Base-by-base conservation (phyloP, 2,888 invertebrate genomes). In the Phyllotreta striolata region DNA sequence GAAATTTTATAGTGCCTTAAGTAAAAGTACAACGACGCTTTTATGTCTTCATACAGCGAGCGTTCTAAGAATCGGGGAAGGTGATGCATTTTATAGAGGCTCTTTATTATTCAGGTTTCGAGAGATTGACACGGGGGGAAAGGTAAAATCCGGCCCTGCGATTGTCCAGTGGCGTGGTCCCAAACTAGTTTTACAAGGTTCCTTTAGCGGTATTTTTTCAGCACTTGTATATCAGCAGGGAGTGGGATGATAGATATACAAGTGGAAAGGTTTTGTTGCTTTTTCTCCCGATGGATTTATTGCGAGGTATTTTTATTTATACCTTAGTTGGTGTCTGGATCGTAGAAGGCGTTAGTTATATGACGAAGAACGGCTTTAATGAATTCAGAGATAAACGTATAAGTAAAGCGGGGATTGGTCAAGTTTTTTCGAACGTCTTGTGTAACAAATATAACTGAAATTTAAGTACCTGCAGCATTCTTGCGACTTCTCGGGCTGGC, bases 251-350 rank as follows among this genome's bases (percentile, higher is more conserved):
- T 65, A 58, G 57, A 65, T 62, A 57, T 57, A 58, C 49, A 62
- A 62, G 65, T 35, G 57, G 57, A 61, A 39, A 61, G 60, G 35
- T 62, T 62, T 65, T 65, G 57, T 65, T 65, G 56, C 55, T 57
- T 62, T 65, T 64, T 62, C 34, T 24, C 56, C 39, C 61, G 46
- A 64, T 57, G 56, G 65, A 69, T 66, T 69, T 66, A 69, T 58
- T 46, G 65, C 65, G 43, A 39, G 63, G 44, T 34, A 66, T 69
- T 69, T 69, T 69, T 69, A 59, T 65, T 66, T 66, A 66, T 62
- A 57, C 69, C 69, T 58, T 69, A 64, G 63, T 67, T 66, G 66
- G 69, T 65, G 62, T 58, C 63, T 63, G 64, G 65, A 63, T 61
- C 65, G 55, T 62, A 62, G 66, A 65, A 64, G 66, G 67, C 67